Evolutionary conservation across 92 coral and sea anemone genomes (phyloP), one percentile per base, ranked within the genome.

Genomic region (Bergia sp.): DNA sequence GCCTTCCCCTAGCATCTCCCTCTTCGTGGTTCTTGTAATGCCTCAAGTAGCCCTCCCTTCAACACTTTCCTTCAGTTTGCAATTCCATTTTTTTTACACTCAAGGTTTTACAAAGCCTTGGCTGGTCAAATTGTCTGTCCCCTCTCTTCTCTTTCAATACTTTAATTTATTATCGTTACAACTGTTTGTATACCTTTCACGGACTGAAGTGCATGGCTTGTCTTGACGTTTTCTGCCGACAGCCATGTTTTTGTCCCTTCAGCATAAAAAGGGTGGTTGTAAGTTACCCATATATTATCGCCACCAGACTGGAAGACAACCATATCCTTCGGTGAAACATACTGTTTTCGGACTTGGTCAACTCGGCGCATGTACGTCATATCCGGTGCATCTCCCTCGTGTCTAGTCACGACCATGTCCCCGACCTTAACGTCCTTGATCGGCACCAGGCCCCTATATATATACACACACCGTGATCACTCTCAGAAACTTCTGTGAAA

Each of bases 391-490:
- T 95, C 98, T 13, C 94, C 96, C 61, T 95, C 98, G 84, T 95
- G 98, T 36, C 96, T 94, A 2, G 98, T 95, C 43, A 94, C 93
- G 75, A 95, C 96, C 93, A 90, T 78, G 80, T 95, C 98, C 13
- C 98, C 98, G 39, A 88, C 91, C 42, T 88, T 88, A 53, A 95
- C 89, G 13, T 82, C 94, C 53, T 90, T 86, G 67, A 95, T 95
- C 7, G 98, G 96, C 38, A 95, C 90, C 86, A 95, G 80, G 21
- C 98, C 98, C 79, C 86, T 92, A 41, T 15, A 36, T 29, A 7
- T 29, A 49, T 49, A 61, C 71, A 49, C 71, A 29, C 29, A 29
- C 29, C 29, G 29, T 4, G 11, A 80, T 16, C 44, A 49, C 71
- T 43, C 29, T 76, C 58, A 53, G 58, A 3, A 45, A 45, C 6